Percentiles rank a stretch among this genome's conserved stretches.
These are phyloP conservation scores for Lapara coniferarum DNA, from an alignment of 2,888 invertebrate genomes.

Conservation along the genomic window DNA sequence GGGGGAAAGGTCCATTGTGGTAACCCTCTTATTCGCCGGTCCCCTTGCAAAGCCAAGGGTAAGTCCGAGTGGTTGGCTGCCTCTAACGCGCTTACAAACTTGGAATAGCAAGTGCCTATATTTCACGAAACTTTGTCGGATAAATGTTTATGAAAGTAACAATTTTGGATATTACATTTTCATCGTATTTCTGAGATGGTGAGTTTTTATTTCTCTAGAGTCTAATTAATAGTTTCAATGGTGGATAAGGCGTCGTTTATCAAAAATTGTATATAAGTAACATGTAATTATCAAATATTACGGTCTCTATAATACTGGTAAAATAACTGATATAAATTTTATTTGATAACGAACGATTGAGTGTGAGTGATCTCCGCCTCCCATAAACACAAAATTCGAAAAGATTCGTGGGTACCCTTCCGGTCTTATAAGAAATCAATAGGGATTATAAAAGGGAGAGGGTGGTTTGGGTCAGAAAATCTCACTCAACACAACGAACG, in stretches of 20 bases:
- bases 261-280: neutral
- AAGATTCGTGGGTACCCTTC: too few relatives aligned
- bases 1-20: conserved; percentile 76
- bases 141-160: conserved; percentile 21
- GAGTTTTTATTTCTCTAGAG: neutral
- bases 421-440: too few relatives aligned
- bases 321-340: too few relatives aligned
- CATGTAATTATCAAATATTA: too few relatives aligned
- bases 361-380: too few relatives aligned
- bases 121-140: conserved; percentile 42
- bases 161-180: conserved; percentile 28
- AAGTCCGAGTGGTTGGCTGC: conserved; percentile 59
- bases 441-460: too few relatives aligned
- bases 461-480: too few relatives aligned
- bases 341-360: too few relatives aligned
- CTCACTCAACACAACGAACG: too few relatives aligned
- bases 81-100: conserved; percentile 59
- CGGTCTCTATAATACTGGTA: too few relatives aligned
- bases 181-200: neutral
- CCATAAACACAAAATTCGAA: too few relatives aligned
- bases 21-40: conserved; percentile 71
- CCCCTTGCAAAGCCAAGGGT: conserved; percentile 66
- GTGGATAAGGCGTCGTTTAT: neutral
- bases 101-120: conserved; percentile 49
- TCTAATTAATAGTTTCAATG: neutral